These are phyloP conservation scores for Agelas oroides DNA, from an alignment of 37 sponge, comb jelly and placozoan species.

Conservation along the genomic window DNA sequence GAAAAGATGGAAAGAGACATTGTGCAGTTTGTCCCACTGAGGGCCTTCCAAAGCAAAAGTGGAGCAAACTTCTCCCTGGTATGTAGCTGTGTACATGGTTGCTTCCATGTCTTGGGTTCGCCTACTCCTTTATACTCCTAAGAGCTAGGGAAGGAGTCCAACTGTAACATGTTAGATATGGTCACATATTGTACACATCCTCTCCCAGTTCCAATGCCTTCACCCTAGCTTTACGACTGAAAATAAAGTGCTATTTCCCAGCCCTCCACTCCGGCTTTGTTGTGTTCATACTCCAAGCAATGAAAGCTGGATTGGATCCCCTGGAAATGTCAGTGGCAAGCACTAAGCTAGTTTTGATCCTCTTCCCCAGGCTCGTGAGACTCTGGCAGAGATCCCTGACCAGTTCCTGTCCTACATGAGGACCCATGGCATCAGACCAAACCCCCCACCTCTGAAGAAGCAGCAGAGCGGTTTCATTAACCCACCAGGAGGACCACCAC, in stretches of 20 bases:
- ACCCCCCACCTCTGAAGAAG: slow-evolving; percentile 70
- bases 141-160: too few species aligned
- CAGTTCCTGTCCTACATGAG: slow-evolving; percentile 82
- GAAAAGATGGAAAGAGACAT: slow-evolving; percentile 84
- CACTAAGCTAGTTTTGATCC: background rate
- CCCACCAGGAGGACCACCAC: too few species aligned
- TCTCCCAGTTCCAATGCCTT: too few species aligned
- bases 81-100: slow-evolving; percentile 7
- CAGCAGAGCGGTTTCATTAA: slow-evolving; percentile 21
- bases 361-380: slow-evolving; percentile 74
- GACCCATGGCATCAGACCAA: slow-evolving; percentile 63
- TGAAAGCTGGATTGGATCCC: too few species aligned
- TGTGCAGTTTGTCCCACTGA: slow-evolving; percentile 92
- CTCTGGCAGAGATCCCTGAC: slow-evolving; percentile 88
- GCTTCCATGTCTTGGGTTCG: background rate
- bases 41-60: slow-evolving; percentile 48
- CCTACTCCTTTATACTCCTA: too few species aligned
- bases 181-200: too few species aligned
- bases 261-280: too few species aligned
- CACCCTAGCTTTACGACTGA: too few species aligned
- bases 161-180: too few species aligned
- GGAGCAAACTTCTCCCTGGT: slow-evolving; percentile 79
- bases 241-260: too few species aligned
- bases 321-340: background rate
- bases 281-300: too few species aligned